A percentile compares a stretch with the other conserved stretches of the same genome.
Conservation (phyloP, 2,113 vertebrate genomes). For the Siphamia tubifer region DNA sequence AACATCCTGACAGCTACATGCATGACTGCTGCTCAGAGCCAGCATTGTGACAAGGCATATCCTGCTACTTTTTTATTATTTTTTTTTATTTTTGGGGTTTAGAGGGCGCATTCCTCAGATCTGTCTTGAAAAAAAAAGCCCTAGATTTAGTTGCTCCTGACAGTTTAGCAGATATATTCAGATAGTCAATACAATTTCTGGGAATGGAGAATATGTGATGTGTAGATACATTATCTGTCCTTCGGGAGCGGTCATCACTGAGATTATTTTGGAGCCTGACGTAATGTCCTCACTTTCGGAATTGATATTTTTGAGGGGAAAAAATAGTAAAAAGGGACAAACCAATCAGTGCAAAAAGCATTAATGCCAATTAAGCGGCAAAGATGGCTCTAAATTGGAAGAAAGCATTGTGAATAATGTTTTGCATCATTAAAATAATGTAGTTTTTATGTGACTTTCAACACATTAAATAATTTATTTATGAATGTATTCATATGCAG, state of each 20-base stretch:
- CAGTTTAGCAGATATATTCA: constrained; percentile 6
- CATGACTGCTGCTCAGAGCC: constrained; percentile 35
- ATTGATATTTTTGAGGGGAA: background rate
- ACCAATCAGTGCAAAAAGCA: too few species aligned
- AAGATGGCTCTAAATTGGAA: too few species aligned
- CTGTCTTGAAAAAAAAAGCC: background rate
- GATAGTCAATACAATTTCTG: background rate
- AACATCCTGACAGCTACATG: constrained; percentile 48
- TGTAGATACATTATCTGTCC: too few species aligned
- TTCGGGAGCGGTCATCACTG: background rate
- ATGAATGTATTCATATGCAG: background rate
- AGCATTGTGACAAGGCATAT: constrained; percentile 4
- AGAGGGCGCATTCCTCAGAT: constrained; percentile 18
- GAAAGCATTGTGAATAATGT: too few species aligned
- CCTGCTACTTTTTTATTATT: constrained; percentile 1
- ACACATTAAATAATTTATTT: background rate
- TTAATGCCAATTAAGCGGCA: too few species aligned
- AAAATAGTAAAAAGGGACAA: too few species aligned
- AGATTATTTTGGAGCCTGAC: background rate
- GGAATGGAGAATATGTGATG: background rate
- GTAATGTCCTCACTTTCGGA: background rate
- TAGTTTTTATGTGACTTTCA: background rate
- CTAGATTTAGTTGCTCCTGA: background rate
- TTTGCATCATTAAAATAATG: too few species aligned
- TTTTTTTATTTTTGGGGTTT: constrained; percentile 7